phyloP scores from a whole-genome alignment of 2,888 invertebrate genomes.

The Pelosia muscerda region DNA sequence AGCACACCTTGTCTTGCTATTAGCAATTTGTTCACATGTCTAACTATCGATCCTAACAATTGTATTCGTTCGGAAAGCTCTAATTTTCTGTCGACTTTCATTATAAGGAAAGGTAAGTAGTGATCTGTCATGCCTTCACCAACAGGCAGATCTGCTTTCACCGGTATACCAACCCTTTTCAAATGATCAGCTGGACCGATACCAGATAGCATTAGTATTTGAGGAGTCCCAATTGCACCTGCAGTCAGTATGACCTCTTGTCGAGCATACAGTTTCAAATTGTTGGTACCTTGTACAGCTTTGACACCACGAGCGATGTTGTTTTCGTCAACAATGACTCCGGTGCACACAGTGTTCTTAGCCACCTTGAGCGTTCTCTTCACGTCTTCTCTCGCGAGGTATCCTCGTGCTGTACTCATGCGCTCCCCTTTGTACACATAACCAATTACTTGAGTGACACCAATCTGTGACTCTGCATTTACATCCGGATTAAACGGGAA shows the following conservation, averaged over 20 bases:
- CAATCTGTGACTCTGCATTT: slow-evolving; percentile 68
- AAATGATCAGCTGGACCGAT: slow-evolving; percentile 67
- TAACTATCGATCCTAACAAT: slow-evolving; percentile 17
- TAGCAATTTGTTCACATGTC: slow-evolving; percentile 48
- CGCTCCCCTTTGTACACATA: slow-evolving; percentile 64
- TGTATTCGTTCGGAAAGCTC: slow-evolving; percentile 28
- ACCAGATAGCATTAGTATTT: slow-evolving; percentile 72
- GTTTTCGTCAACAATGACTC: slow-evolving; percentile 60
- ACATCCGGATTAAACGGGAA: slow-evolving; percentile 67
- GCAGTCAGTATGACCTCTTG: slow-evolving; percentile 71
- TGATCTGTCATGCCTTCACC: slow-evolving; percentile 70
- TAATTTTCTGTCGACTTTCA: slow-evolving; percentile 53
- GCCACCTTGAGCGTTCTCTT: slow-evolving; percentile 57
- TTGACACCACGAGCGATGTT: slow-evolving; percentile 62
- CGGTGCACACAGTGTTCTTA: slow-evolving; percentile 60
- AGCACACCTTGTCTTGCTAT: slow-evolving; percentile 54
- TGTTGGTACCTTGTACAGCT: slow-evolving; percentile 37
- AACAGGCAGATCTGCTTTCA: slow-evolving; percentile 63
- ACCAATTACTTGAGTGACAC: slow-evolving; percentile 61
- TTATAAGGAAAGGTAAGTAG: slow-evolving; percentile 54
- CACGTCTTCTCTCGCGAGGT: slow-evolving; percentile 57
- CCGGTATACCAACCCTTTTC: slow-evolving; percentile 52
- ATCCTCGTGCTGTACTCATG: slow-evolving; percentile 68
- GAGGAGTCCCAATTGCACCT: slow-evolving; percentile 68
- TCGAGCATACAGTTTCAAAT: slow-evolving; percentile 55